Base-by-base conservation (phyloP, 2,888 invertebrate genomes). In the Lissocephala sabroskyi region DNA sequence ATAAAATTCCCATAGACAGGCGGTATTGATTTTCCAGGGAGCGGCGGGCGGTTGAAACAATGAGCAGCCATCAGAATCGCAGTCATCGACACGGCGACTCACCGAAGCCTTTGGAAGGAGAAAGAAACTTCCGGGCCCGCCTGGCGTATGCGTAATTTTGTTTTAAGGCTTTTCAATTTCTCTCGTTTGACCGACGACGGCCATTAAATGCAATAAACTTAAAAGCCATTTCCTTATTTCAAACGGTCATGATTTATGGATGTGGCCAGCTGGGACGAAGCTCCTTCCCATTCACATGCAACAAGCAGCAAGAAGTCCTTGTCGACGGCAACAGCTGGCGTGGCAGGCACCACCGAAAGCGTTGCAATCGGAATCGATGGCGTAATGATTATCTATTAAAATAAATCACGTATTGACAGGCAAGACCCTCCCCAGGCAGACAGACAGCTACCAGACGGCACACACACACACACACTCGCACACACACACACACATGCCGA, bases 351-450 rank as follows among this genome's bases (percentile, higher is more conserved):
- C 7, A 13, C 26, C 40, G 7, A 14, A 19, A 9, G 11, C 40
- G 13, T 26, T 28, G 32, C 30, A 41, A 18, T 35, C 45, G 40
- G 35, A 79, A 80, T 78, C 78, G 68, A 80, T 79, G 67, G 66
- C 65, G 58, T 76, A 73, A 80, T 80, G 70, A 79, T 80, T 75
- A 79, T 75, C 70, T 73, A 78, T 78, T 76, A 73, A 78, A 80
- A 80, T 79, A 81, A 80, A 79, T 79, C 79, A 79, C 79, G 74
- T 67, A 62, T 62, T 62, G 67, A 73, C 77, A 74, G 53, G 41
- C 56, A 44, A 36, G n/a, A n/a, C n/a, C n/a, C 3, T 23, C 7
- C 4, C 23, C 23, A 52, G 43, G 47, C 42, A 49, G 46, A n/a
- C 1, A 39, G 33, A 19, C 13, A 41, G 18, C n/a, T n/a, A n/a